These are phyloP conservation scores for Oryctes rhinoceros DNA, from an alignment of 1,140 invertebrate genomes.

Conservation along the genomic window DNA sequence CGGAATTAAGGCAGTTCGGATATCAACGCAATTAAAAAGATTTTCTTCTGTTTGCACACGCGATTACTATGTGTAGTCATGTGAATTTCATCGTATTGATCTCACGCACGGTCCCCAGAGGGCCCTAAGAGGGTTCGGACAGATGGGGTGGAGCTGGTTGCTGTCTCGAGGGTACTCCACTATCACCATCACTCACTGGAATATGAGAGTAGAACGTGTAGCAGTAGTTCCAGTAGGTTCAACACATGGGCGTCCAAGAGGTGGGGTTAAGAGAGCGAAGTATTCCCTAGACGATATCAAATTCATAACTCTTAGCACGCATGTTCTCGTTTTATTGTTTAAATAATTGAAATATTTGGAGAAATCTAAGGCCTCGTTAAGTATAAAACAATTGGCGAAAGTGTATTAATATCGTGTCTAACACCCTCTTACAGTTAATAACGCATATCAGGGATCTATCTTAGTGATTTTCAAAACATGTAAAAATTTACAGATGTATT, in stretches of 20 bases:
- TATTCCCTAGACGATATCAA: background rate
- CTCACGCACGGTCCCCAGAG: constrained; percentile 43
- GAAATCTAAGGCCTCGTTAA: too few relatives aligned
- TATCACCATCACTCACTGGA: constrained; percentile 44
- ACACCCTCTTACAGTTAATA: too few relatives aligned
- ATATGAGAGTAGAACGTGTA: constrained; percentile 41
- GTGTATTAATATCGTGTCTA: too few relatives aligned
- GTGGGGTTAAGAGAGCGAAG: background rate
- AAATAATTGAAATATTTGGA: too few relatives aligned
- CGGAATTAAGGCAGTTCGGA: constrained; percentile 4
- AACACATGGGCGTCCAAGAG: background rate
- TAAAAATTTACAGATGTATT: too few relatives aligned
- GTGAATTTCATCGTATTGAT: constrained; percentile 43
- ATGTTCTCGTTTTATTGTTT: too few relatives aligned
- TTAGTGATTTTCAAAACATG: too few relatives aligned
- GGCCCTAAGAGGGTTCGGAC: constrained; percentile 44
- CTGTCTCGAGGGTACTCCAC: constrained; percentile 44
- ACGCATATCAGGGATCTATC: too few relatives aligned
- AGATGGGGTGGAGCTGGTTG: constrained; percentile 40
- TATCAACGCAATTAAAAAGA: constrained; percentile 40
- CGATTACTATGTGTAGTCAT: constrained; percentile 40
- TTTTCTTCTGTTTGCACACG: constrained; percentile 35
- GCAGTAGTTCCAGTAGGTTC: constrained; percentile 11
- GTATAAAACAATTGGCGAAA: too few relatives aligned
- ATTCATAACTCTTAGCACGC: background rate